These are phyloP conservation scores for Sebastes vulpes DNA, from an alignment of 2,797 vertebrate species.

Conservation along the genomic window DNA sequence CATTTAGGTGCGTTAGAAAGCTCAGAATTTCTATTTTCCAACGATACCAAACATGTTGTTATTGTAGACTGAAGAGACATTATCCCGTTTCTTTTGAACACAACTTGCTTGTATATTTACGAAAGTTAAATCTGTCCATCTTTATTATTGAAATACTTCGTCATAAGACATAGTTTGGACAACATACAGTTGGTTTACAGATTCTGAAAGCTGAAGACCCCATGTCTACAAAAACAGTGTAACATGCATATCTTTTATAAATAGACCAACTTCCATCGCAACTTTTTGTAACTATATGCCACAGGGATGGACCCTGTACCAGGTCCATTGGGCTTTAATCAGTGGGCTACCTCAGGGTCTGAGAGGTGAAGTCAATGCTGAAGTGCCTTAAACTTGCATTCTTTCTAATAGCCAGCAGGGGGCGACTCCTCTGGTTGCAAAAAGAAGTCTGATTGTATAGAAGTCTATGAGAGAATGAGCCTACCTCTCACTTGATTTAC, in stretches of 20 bases:
- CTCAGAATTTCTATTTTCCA: neutral
- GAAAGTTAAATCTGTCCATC: no score
- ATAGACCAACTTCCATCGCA: neutral
- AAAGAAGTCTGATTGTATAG: no score
- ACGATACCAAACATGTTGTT: neutral
- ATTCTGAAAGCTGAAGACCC: neutral
- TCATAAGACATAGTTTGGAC: neutral
- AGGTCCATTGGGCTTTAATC: no score
- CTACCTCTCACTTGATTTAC: no score
- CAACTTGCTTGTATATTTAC: neutral
- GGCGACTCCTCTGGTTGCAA: no score
- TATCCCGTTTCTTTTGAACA: neutral
- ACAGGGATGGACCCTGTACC: neutral
- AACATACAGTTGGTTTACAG: neutral
- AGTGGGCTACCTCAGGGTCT: no score
- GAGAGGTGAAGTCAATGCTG: no score
- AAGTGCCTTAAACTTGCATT: no score
- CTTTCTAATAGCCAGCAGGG: no score
- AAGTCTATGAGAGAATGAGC: no score
- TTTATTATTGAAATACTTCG: neutral
- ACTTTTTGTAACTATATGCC: neutral
- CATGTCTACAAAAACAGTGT: no score
- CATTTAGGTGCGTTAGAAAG: neutral
- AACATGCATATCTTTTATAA: neutral
- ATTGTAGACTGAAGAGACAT: neutral